A percentile compares a stretch with the other conserved stretches of the same genome.
These are phyloP conservation scores for Oncorhynchus gorbuscha DNA, from an alignment of 2,113 vertebrate genomes.

Conservation along the genomic window DNA sequence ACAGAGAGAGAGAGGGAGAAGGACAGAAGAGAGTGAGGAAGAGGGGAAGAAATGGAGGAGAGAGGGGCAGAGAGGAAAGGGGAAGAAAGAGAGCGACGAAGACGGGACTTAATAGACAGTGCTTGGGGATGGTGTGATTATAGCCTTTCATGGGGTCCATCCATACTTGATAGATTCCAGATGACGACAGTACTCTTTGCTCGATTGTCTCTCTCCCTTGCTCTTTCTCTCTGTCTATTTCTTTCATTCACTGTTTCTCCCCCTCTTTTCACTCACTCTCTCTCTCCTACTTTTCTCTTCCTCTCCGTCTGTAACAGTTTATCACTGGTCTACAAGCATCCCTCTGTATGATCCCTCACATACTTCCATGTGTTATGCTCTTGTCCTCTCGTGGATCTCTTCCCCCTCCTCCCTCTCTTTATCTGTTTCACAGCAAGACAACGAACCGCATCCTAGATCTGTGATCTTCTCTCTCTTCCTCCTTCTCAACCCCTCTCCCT, in stretches of 20 bases:
- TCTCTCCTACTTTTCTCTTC: not conserved
- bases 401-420: not conserved
- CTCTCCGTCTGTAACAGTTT: not conserved
- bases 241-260: too few species aligned
- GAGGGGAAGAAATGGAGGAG: not conserved
- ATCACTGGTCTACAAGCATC: not conserved
- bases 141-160: slow-evolving; percentile 56
- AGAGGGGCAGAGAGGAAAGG: slow-evolving; percentile 19
- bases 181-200: slow-evolving; percentile 60
- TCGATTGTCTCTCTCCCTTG: not conserved
- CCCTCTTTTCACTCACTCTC: not conserved
- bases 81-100: slow-evolving; percentile 1
- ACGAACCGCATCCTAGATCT: too few species aligned
- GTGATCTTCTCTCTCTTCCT: too few species aligned
- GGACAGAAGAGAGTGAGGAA: too few species aligned
- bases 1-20: too few species aligned
- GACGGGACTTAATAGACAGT: slow-evolving; percentile 38
- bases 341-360: too few species aligned
- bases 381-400: not conserved
- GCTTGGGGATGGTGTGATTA: slow-evolving; percentile 67
- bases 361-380: too few species aligned
- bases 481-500: not conserved
- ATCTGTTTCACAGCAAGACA: too few species aligned
- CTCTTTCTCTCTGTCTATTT: not conserved
- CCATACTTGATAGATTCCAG: slow-evolving; percentile 68